These are phyloP conservation scores for Capricornis sumatraensis DNA, from an alignment of 2,113 vertebrate genomes.

Conservation along the genomic window DNA sequence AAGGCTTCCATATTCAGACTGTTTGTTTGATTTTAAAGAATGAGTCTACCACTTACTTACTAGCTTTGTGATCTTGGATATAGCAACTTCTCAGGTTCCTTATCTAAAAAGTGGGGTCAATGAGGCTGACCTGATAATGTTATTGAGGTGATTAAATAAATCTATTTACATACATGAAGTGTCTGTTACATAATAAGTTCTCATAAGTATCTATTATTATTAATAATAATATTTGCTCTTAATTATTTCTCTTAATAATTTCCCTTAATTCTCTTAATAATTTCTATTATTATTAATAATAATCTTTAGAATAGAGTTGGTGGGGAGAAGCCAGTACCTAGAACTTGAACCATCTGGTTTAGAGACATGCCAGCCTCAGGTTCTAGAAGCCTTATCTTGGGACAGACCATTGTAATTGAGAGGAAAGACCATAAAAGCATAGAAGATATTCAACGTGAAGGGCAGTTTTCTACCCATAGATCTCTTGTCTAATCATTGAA, in stretches of 20 bases:
- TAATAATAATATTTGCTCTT: background rate
- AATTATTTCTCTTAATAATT: background rate
- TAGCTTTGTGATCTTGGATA: background rate
- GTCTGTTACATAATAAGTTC: background rate
- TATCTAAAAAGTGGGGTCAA: background rate
- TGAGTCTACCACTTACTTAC: background rate
- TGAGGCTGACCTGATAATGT: background rate
- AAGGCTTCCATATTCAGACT: background rate
- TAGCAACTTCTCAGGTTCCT: background rate
- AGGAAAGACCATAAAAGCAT: background rate
- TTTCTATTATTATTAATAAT: background rate
- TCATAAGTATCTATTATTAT: background rate
- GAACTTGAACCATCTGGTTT: background rate
- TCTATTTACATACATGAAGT: background rate
- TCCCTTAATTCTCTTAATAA: background rate
- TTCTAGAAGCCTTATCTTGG: background rate
- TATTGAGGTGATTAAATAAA: background rate
- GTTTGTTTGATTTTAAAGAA: background rate
- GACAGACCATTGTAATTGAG: background rate
- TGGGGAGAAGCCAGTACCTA: background rate
- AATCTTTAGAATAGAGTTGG: background rate
- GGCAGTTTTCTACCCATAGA: background rate
- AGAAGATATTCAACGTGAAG: background rate
- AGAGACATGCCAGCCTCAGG: background rate
- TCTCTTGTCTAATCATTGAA: background rate